A percentile compares a stretch with the other conserved stretches of the same genome.
Conservation (phyloP, 2,888 invertebrate genomes). For the Bembecia ichneumoniformis region DNA sequence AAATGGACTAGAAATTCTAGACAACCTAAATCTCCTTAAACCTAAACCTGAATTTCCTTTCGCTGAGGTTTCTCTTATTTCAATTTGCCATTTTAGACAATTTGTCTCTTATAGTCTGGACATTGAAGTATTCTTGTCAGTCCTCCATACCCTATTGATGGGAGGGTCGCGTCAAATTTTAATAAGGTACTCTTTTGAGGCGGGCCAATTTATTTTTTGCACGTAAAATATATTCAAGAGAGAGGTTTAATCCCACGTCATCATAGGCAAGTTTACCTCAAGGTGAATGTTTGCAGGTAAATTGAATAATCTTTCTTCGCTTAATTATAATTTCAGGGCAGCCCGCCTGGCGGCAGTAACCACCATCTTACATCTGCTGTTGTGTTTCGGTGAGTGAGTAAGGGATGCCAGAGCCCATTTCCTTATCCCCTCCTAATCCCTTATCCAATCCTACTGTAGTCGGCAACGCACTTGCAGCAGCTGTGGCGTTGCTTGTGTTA, state of each 20-base stretch:
- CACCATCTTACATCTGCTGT: no score
- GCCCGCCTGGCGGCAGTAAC: no score
- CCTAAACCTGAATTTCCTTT: background rate
- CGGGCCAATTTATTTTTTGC: background rate
- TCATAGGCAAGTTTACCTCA: slow-evolving; percentile 5
- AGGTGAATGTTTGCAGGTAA: background rate
- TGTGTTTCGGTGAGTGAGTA: no score
- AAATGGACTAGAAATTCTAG: no score
- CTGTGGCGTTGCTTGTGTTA: no score
- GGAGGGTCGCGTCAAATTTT: slow-evolving; percentile 4
- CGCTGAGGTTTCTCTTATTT: background rate
- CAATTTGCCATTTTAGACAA: background rate
- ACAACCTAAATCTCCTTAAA: background rate
- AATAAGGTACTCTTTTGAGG: slow-evolving; percentile 5
- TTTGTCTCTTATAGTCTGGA: background rate
- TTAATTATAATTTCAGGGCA: no score
- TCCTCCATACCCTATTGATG: slow-evolving; percentile 1
- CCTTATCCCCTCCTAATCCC: no score
- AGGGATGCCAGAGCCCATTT: no score
- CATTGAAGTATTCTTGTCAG: slow-evolving; percentile 5
- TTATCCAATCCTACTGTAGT: no score
- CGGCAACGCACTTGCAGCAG: no score
- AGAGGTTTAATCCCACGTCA: background rate
- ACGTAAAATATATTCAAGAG: slow-evolving; percentile 2
- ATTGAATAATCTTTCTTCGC: background rate